A percentile compares a stretch with the other conserved stretches of the same genome.
These are phyloP conservation scores for Hippopotamus amphibius DNA, from an alignment of 2,113 vertebrate genomes.

Conservation along the genomic window DNA sequence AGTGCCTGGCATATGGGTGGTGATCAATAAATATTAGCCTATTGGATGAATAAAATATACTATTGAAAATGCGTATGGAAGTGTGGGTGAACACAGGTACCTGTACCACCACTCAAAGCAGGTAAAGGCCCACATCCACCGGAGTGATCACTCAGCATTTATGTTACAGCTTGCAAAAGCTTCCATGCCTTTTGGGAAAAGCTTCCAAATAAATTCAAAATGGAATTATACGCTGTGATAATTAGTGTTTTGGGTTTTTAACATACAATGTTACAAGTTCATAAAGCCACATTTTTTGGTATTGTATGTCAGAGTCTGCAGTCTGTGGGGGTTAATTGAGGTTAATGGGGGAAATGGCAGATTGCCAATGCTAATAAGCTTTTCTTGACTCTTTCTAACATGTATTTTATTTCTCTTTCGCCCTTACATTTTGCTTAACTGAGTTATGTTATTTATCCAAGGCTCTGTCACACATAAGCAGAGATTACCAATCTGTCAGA, in stretches of 20 bases:
- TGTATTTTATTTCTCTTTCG: constrained; percentile 67
- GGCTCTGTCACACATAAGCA: constrained; percentile 41
- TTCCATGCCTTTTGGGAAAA: background rate
- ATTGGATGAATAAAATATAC: background rate
- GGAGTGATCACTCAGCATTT: background rate
- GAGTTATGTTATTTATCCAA: constrained; percentile 72
- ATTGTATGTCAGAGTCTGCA: background rate
- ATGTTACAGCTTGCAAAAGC: background rate
- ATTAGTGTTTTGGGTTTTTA: constrained; percentile 66
- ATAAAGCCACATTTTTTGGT: constrained; percentile 44
- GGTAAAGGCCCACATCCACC: background rate
- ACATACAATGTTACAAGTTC: constrained; percentile 43
- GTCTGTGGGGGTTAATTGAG: constrained; percentile 64
- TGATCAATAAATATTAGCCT: background rate
- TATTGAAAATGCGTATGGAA: background rate
- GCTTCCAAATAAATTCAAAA: constrained; percentile 58
- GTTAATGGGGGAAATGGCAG: constrained; percentile 62
- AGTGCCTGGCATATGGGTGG: background rate
- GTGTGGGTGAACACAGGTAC: background rate
- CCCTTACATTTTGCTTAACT: constrained; percentile 63
- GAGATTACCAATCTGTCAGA: constrained; percentile 28
- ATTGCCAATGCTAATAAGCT: constrained; percentile 46
- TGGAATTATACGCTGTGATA: constrained; percentile 61
- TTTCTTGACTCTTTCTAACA: constrained; percentile 60
- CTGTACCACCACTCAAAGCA: background rate